Conservation (phyloP, 1,140 invertebrate species). For the Hylaeus anthracinus region DNA sequence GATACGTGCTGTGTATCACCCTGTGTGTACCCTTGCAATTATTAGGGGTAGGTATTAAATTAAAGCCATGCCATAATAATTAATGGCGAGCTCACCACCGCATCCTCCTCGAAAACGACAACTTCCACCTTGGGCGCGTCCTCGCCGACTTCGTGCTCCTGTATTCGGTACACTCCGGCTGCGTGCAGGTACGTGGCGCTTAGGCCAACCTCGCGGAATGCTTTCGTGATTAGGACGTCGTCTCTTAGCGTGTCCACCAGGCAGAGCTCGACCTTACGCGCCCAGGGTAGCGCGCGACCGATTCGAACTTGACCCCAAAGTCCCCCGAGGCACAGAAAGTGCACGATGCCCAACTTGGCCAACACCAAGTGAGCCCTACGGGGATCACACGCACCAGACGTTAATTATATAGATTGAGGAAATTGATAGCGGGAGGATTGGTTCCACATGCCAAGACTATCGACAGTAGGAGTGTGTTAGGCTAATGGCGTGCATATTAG, state of each 20-base stretch:
- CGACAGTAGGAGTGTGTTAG: too few species aligned
- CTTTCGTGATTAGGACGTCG: constrained; percentile 72
- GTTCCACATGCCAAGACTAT: neutral
- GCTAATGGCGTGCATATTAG: too few species aligned
- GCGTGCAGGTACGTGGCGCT: constrained; percentile 72
- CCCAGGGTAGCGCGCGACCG: constrained; percentile 74
- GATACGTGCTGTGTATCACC: too few species aligned
- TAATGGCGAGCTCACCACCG: constrained; percentile 59
- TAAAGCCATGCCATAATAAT: too few species aligned
- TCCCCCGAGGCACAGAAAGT: constrained; percentile 75
- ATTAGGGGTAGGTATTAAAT: too few species aligned
- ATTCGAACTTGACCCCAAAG: constrained; percentile 76
- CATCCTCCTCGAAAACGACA: constrained; percentile 72
- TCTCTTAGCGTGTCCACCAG: constrained; percentile 73
- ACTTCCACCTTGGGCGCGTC: constrained; percentile 70
- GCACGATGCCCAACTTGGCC: constrained; percentile 70
- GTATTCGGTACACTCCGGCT: constrained; percentile 71
- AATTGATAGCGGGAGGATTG: constrained; percentile 15
- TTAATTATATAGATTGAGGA: neutral
- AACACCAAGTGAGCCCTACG: constrained; percentile 72
- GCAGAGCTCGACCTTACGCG: constrained; percentile 73
- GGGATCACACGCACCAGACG: constrained; percentile 11
- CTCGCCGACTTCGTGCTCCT: constrained; percentile 69
- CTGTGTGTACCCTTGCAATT: too few species aligned
- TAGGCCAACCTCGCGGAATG: constrained; percentile 70